Base-by-base conservation (phyloP, 2,797 vertebrate genomes). In the Diceros bicornis region DNA sequence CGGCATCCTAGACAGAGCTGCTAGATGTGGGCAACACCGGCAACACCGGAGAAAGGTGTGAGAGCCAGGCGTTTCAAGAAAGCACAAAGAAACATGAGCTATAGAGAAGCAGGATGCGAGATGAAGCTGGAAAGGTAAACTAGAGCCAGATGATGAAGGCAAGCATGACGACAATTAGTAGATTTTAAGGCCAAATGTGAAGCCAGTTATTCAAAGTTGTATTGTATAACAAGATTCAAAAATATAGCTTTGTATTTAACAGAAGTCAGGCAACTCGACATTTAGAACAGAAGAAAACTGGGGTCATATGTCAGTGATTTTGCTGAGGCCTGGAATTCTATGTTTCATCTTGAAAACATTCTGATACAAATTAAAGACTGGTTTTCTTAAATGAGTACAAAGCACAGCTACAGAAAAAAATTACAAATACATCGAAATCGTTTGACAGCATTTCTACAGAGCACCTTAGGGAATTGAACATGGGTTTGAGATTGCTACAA, bases 371-470 rank as follows among this genome's bases (percentile, higher is more conserved):
- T 97, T 96, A 97, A 95, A 98, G 89, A 92, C 75, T 95, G 52
- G 87, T 97, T 98, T 69, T 92, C 96, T 94, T 52, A 97, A 98
- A 98, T 83, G 88, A 98, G 93, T 91, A 96, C 93, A 97, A 97
- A 96, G 86, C 61, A 84, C 61, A 94, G 85, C 90, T 89, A 93
- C 81, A 89, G 91, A 97, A 97, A 27, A 94, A 96, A 98, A 98
- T 96, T 88, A 88, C 12, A 21, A 95, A 96, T 37, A 17, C 57
- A 93, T 66, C 1, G 34, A 94, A 97, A 91, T 74, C 93, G 78
- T 95, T 41, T 98, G 98, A 98, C 97, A 98, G 97, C 96, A 44
- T 91, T 97, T 96, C 97, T 93, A 81, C 91, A 96, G 95, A 89
- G 57, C 41, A 91, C 98, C 98, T 96, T 17, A 6, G 89, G 97